Evolutionary conservation across 2,888 invertebrate species (phyloP).

Genomic region (Pterostichus niger): DNA sequence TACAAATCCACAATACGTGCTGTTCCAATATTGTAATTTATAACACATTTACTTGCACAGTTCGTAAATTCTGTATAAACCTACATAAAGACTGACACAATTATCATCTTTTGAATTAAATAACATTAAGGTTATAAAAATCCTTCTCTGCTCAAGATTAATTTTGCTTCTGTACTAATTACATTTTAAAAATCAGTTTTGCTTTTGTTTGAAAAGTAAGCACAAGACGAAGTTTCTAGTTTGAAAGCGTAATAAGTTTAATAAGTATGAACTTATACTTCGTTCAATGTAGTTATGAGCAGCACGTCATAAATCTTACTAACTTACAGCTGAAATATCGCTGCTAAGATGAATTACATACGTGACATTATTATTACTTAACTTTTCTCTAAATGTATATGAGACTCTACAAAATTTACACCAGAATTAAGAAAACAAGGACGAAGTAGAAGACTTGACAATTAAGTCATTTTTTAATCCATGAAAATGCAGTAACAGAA

Average conservation of each 20-base stretch:
- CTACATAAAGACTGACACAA: background rate
- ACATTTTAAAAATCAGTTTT: conserved; percentile 21
- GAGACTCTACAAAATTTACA: background rate
- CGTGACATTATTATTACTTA: background rate
- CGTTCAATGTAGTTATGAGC: conserved; percentile 26
- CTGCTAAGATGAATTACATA: conserved; percentile 19
- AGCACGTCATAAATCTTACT: conserved; percentile 46
- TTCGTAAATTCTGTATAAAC: background rate
- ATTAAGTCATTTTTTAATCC: no score
- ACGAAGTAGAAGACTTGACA: background rate
- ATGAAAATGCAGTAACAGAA: no score
- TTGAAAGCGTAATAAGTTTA: conserved; percentile 44
- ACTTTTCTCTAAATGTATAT: background rate
- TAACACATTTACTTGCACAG: background rate
- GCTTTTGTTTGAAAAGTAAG: conserved; percentile 35
- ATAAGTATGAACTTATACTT: conserved; percentile 50
- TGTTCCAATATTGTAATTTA: conserved; percentile 44
- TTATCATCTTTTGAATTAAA: conserved; percentile 20
- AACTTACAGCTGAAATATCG: conserved; percentile 41
- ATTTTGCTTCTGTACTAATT: conserved; percentile 31
- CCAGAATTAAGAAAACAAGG: background rate
- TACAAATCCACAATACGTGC: conserved; percentile 44
- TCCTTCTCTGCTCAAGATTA: conserved; percentile 1
- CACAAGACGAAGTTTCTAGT: conserved; percentile 26
- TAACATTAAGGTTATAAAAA: background rate